phyloP scores from a whole-genome alignment of 2,113 vertebrate species.

The Sakesphorus luctuosus region DNA sequence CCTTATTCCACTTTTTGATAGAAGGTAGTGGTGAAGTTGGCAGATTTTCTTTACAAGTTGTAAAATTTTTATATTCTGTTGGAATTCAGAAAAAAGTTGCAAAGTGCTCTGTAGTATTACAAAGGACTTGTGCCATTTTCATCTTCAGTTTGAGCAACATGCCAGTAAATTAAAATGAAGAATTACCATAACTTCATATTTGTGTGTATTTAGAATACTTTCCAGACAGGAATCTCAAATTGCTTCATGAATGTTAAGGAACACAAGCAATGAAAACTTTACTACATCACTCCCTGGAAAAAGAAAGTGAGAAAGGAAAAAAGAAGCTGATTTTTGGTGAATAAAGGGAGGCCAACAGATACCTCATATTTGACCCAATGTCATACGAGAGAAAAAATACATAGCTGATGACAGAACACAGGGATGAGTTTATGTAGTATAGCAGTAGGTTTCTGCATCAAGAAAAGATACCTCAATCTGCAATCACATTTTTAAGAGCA shows the following conservation, averaged over 20 bases:
- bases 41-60: background rate
- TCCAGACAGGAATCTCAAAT: background rate
- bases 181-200: conserved; percentile 32
- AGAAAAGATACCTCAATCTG: background rate
- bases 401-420: background rate
- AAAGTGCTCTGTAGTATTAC: background rate
- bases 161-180: conserved; percentile 2
- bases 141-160: conserved; percentile 5
- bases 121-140: conserved; percentile 17
- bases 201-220: background rate
- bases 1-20: background rate
- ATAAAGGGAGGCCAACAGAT: background rate
- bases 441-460: background rate
- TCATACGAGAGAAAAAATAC: background rate
- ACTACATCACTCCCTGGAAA: background rate
- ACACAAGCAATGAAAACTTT: background rate
- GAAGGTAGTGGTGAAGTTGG: background rate
- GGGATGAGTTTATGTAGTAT: background rate
- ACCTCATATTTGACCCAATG: background rate
- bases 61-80: conserved; percentile 3
- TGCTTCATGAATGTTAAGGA: background rate
- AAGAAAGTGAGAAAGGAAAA: background rate
- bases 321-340: background rate
- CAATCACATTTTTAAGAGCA: background rate
- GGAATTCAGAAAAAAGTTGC: conserved; percentile 11